phyloP scores from a whole-genome alignment of 2,113 vertebrate genomes.

The Gavia stellata region DNA sequence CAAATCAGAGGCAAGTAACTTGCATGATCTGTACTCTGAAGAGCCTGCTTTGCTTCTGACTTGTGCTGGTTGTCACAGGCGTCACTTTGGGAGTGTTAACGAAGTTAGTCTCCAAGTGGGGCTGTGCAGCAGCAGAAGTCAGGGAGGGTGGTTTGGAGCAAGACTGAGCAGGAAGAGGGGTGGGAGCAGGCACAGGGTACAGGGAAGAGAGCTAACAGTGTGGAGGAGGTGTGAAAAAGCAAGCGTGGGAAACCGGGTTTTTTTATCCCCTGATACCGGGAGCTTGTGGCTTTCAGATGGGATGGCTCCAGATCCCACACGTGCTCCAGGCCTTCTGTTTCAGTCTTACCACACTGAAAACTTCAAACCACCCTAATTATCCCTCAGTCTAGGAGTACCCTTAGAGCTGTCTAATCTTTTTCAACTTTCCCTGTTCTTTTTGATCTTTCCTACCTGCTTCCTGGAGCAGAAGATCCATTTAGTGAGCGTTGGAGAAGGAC shows the following conservation, averaged over 20 bases:
- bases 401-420: neutral
- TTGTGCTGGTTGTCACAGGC: neutral
- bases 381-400: too few species aligned
- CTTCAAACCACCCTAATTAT: neutral
- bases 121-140: neutral
- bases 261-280: neutral
- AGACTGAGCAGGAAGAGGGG: too few species aligned
- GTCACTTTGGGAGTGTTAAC: neutral
- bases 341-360: neutral
- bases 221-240: neutral
- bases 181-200: neutral
- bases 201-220: neutral
- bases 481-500: slow-evolving; percentile 76
- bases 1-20: too few species aligned
- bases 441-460: neutral
- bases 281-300: neutral
- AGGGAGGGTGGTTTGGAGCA: neutral
- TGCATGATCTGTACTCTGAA: too few species aligned
- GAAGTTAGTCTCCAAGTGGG: neutral
- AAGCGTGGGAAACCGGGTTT: neutral
- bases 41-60: neutral
- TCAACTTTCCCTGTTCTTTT: neutral
- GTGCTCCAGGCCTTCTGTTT: neutral
- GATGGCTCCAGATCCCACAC: neutral
- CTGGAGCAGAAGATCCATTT: slow-evolving; percentile 70